Evolutionary conservation across 2,888 invertebrate species (phyloP).

Genomic region (Holacanthella duospinosa): DNA sequence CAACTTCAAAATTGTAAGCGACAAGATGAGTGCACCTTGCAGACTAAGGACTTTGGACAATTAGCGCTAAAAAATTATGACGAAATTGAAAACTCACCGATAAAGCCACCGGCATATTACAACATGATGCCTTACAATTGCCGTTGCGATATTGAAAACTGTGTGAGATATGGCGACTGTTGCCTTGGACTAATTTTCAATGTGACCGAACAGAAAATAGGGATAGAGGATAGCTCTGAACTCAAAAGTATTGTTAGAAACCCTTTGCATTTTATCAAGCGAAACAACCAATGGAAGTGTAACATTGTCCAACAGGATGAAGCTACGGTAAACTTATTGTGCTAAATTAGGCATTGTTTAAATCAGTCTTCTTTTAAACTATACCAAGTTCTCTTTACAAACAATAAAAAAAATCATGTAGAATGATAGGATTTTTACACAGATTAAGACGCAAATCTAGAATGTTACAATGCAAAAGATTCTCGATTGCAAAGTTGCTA

Average conservation of each 20-base stretch:
- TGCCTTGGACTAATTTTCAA: slow-evolving; percentile 14
- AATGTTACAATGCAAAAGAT: too few relatives aligned
- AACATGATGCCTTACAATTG: slow-evolving; percentile 16
- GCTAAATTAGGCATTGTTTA: too few relatives aligned
- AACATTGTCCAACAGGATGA: slow-evolving; percentile 19
- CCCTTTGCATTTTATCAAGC: background rate
- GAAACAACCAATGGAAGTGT: slow-evolving; percentile 20
- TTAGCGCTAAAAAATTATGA: background rate
- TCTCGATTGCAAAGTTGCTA: too few relatives aligned
- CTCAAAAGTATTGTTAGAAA: background rate
- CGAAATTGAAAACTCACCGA: background rate
- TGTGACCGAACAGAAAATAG: too few relatives aligned
- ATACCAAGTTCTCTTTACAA: too few relatives aligned
- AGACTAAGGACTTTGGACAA: background rate
- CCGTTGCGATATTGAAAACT: slow-evolving; percentile 22
- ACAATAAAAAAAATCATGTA: too few relatives aligned
- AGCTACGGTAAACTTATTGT: background rate
- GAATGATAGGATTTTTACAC: too few relatives aligned
- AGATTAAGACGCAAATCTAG: too few relatives aligned
- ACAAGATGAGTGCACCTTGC: background rate
- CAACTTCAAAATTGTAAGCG: background rate
- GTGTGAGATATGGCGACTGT: slow-evolving; percentile 29
- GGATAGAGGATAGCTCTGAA: too few relatives aligned
- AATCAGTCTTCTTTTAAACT: too few relatives aligned
- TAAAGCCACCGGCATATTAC: too few relatives aligned